phyloP scores from a whole-genome alignment of 1,140 invertebrate genomes.

The Drosophila nigrodunni region DNA sequence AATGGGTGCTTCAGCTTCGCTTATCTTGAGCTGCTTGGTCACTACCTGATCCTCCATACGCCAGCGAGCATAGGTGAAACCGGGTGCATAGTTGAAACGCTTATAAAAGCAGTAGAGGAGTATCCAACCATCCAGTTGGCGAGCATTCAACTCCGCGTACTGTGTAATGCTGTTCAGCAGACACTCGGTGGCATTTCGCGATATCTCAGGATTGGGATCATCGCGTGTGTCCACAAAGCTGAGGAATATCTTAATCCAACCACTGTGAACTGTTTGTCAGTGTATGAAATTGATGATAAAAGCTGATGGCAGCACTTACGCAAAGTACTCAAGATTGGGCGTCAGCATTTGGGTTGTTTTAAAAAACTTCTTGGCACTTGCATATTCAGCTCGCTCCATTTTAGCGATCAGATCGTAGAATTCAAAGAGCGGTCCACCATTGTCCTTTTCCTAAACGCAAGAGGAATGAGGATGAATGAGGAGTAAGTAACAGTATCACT shows the following conservation, averaged over 20 bases:
- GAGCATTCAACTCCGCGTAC: conserved; percentile 23
- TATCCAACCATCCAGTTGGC: conserved; percentile 58
- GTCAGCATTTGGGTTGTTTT: neutral
- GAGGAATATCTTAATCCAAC: conserved; percentile 62
- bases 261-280: conserved; percentile 26
- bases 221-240: conserved; percentile 45
- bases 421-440: conserved; percentile 9
- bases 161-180: conserved; percentile 41
- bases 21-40: neutral
- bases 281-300: neutral
- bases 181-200: conserved; percentile 60
- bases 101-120: conserved; percentile 65
- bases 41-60: conserved; percentile 30
- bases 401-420: conserved; percentile 53
- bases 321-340: conserved; percentile 43
- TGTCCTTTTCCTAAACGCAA: neutral
- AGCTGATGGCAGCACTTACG: conserved; percentile 33
- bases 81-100: conserved; percentile 56
- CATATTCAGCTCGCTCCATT: conserved; percentile 51
- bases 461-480: neutral
- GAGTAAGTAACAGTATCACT: neutral
- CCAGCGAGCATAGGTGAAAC: conserved; percentile 58
- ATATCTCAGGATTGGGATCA: conserved; percentile 33
- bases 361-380: conserved; percentile 36
- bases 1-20: conserved; percentile 10